phyloP scores from a whole-genome alignment of 2,113 vertebrate species.

The Nothobranchius furzeri region DNA sequence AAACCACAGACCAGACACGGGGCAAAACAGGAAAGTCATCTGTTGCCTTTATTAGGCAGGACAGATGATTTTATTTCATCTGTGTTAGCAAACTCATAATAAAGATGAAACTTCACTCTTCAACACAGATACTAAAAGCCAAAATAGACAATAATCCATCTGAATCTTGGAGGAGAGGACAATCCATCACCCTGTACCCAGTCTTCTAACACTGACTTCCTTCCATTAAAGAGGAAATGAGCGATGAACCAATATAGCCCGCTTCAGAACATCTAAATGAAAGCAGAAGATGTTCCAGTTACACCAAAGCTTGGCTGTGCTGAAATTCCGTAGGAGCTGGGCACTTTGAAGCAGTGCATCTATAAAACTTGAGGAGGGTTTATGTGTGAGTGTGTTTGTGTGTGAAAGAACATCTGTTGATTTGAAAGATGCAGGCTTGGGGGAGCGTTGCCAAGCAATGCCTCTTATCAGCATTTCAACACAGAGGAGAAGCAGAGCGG shows the following conservation, averaged over 20 bases:
- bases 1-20: constrained; percentile 32
- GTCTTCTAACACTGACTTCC: constrained; percentile 15
- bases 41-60: neutral
- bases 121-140: constrained; percentile 3
- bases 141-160: constrained; percentile 31
- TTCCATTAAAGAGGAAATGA: constrained; percentile 37
- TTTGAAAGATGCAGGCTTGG: constrained; percentile 68
- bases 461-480: constrained; percentile 67
- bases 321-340: constrained; percentile 33
- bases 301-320: constrained; percentile 36
- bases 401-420: constrained; percentile 69
- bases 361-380: constrained; percentile 55
- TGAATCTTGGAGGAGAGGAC: constrained; percentile 25
- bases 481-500: constrained; percentile 49
- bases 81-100: constrained; percentile 5
- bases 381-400: constrained; percentile 27
- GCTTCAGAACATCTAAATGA: constrained; percentile 50
- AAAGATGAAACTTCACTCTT: constrained; percentile 14
- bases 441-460: constrained; percentile 67
- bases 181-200: constrained; percentile 30
- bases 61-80: neutral
- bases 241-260: constrained; percentile 40
- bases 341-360: constrained; percentile 56
- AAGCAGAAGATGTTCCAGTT: constrained; percentile 47
- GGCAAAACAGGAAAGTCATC: neutral